A percentile compares a stretch with the other conserved stretches of the same genome.
Evolutionary conservation across 2,888 invertebrate species (phyloP).

Genomic region (Sisyra terminalis): DNA sequence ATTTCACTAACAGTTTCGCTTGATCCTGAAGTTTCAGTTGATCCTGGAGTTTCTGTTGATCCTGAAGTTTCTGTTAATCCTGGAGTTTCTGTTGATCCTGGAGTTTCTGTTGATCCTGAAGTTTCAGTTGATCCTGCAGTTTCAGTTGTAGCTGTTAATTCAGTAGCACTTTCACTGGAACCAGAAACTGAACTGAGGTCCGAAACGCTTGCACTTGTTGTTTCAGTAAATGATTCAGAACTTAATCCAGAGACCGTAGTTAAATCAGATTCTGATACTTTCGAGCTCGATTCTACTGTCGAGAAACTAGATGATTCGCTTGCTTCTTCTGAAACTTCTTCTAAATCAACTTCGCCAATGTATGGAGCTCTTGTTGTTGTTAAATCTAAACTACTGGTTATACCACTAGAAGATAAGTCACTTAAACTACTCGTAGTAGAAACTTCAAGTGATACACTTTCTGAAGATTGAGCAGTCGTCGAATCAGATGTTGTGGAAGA

Average conservation of each 20-base stretch:
- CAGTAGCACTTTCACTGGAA: slow-evolving; percentile 9
- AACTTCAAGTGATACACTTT: slow-evolving; percentile 6
- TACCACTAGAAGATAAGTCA: slow-evolving; percentile 9
- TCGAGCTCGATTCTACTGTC: slow-evolving; percentile 12
- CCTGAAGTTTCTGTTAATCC: slow-evolving; percentile 10
- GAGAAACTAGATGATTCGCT: slow-evolving; percentile 11
- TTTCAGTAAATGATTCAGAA: slow-evolving; percentile 4
- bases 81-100: slow-evolving; percentile 8
- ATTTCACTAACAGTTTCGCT: slow-evolving; percentile 1
- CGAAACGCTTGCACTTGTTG: background rate
- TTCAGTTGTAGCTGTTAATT: slow-evolving; percentile 11
- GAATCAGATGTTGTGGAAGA: slow-evolving; percentile 4
- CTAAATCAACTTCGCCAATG: too few relatives aligned
- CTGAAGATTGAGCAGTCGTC: slow-evolving; percentile 9
- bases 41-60: slow-evolving; percentile 9
- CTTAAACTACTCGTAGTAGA: slow-evolving; percentile 8
- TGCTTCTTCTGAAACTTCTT: too few relatives aligned
- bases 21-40: slow-evolving; percentile 12
- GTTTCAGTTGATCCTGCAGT: slow-evolving; percentile 8
- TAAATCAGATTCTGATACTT: slow-evolving; percentile 8
- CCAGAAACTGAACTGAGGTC: slow-evolving; percentile 4
- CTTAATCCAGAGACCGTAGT: slow-evolving; percentile 11
- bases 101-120: background rate
- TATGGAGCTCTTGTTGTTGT: too few relatives aligned
- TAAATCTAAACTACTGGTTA: background rate